Evolutionary conservation across 2,888 invertebrate species (phyloP).

Genomic region (Sialis fuliginosa): DNA sequence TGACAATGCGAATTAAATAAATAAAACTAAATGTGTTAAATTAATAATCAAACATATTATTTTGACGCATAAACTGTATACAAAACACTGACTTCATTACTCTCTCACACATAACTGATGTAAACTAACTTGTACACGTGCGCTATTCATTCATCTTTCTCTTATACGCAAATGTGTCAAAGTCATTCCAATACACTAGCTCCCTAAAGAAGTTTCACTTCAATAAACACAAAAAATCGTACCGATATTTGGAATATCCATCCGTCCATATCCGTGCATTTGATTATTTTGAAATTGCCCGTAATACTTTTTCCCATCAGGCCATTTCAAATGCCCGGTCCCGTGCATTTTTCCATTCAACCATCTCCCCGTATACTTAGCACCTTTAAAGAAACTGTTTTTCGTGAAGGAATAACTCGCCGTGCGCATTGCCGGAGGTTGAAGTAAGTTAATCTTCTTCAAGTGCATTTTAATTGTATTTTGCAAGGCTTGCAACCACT

Average conservation of each 20-base stretch:
- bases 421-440: constrained; percentile 52
- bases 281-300: constrained; percentile 63
- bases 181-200: too few relatives aligned
- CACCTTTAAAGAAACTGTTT: constrained; percentile 52
- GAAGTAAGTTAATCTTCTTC: constrained; percentile 36
- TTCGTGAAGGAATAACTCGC: constrained; percentile 58
- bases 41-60: too few relatives aligned
- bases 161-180: too few relatives aligned
- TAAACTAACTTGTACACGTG: too few relatives aligned
- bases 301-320: constrained; percentile 60
- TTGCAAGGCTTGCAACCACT: constrained; percentile 65
- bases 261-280: constrained; percentile 53
- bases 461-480: constrained; percentile 50
- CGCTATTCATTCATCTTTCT: too few relatives aligned
- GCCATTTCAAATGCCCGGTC: constrained; percentile 63
- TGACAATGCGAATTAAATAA: too few relatives aligned
- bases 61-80: too few relatives aligned
- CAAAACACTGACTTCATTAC: too few relatives aligned
- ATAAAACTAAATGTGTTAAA: too few relatives aligned
- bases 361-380: constrained; percentile 69
- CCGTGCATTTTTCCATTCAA: constrained; percentile 70
- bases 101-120: too few relatives aligned
- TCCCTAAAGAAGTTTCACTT: too few relatives aligned
- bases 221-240: too few relatives aligned
- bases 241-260: constrained; percentile 44